These are phyloP conservation scores for Fistularia commersonii DNA, from an alignment of 2,797 vertebrate genomes.

Conservation along the genomic window DNA sequence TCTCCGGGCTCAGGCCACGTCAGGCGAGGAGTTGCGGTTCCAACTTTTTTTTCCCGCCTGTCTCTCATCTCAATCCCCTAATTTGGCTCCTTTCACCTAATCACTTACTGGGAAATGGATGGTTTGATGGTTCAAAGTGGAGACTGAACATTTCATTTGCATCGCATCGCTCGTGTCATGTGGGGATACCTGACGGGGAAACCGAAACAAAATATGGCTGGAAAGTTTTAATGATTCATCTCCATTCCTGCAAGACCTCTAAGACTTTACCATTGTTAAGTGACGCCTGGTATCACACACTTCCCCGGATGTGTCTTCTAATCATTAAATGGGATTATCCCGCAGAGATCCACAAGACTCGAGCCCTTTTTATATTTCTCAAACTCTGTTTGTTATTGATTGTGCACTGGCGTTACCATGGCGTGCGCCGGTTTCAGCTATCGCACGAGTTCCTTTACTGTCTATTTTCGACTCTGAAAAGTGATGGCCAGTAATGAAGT, in stretches of 20 bases:
- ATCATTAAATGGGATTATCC: constrained; percentile 13
- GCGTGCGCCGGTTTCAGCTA: too few relatives aligned
- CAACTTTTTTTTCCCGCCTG: constrained; percentile 31
- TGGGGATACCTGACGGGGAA: constrained; percentile 4
- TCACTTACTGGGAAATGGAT: constrained; percentile 36
- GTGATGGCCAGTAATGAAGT: constrained; percentile 33
- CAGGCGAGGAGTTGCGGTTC: constrained; percentile 25
- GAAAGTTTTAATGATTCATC: constrained; percentile 10
- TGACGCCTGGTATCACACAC: not conserved
- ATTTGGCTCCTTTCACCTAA: constrained; percentile 45
- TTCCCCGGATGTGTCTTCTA: constrained; percentile 5
- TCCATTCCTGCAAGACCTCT: not conserved
- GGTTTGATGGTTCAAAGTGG: constrained; percentile 32
- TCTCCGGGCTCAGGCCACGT: constrained; percentile 29
- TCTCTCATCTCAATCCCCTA: constrained; percentile 51
- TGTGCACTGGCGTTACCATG: too few relatives aligned
- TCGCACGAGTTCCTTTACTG: too few relatives aligned
- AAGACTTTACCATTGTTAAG: too few relatives aligned
- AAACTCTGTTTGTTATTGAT: constrained; percentile 10
- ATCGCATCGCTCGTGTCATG: constrained; percentile 2
- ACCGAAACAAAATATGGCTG: constrained; percentile 5
- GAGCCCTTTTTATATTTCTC: constrained; percentile 25
- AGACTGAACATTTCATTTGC: constrained; percentile 25
- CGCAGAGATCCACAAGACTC: constrained; percentile 4
- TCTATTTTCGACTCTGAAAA: constrained; percentile 4